Base-by-base conservation (phyloP, 2,113 vertebrate genomes). In the Gasterosteus nipponicus region DNA sequence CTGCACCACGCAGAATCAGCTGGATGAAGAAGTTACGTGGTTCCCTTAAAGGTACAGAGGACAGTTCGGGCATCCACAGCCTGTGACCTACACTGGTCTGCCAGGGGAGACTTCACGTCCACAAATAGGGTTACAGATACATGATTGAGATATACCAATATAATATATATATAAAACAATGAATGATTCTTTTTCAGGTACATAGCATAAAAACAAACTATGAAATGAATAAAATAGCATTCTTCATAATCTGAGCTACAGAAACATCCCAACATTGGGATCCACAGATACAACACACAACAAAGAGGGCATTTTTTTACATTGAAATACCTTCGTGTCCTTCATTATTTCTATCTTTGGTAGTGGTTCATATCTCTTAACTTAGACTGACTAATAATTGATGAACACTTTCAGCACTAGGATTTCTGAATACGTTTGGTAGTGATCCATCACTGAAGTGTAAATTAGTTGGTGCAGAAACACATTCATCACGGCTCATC, bases 31-130 rank as follows among this genome's bases (percentile, higher is more conserved):
- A 77, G 80, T 73, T 76, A n/a, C 26, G 66, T 61, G 73, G 74
- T 77, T 86, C 89, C 80, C 91, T 93, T 93, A 93, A 93, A 93
- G 92, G 81, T 87, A 92, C 92, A 93, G 90, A 74, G 81, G 70
- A 90, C 70, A 1, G 80, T 74, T 11, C 73, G 81, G 59, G 63
- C 75, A 22, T 54, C 75, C 64, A 71, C 69, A 82, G 67, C 53
- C 12, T 59, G 75, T 76, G 74, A 87, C 74, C 83, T 76, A 60
- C 79, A 86, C 62, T 14, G 61, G 53, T 68, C 49, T 72, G 61
- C 65, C 54, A 75, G 46, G 29, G 57, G 64, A 72, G 33, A 35
- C 46, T 38, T 5, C 47, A 65, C 19, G 57, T 41, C 10, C 35
- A 64, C 18, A 47, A 44, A 33, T 12, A 0, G 31, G 33, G 8